Percentiles rank a stretch among this genome's conserved stretches.
Evolutionary conservation across 2,888 invertebrate species (phyloP).

Genomic region (Parascotia fuliginaria): DNA sequence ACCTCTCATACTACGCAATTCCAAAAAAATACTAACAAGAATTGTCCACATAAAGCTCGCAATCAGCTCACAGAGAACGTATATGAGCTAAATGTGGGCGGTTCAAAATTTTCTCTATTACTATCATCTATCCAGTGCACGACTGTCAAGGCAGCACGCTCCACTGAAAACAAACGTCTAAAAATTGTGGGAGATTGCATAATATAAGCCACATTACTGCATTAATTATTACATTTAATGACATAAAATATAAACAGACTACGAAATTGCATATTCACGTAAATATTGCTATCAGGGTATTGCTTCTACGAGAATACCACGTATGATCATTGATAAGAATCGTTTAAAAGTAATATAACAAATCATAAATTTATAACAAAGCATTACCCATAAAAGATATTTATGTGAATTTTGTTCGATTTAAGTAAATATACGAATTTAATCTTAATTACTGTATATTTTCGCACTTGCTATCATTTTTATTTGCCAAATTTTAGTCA

Average conservation of each 20-base stretch:
- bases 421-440: too few species aligned
- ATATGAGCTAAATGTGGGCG: neutral
- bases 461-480: too few species aligned
- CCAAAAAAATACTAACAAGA: slow-evolving; percentile 1
- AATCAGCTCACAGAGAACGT: neutral
- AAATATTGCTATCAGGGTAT: slow-evolving; percentile 12
- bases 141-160: slow-evolving; percentile 15
- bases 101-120: neutral
- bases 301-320: slow-evolving; percentile 15
- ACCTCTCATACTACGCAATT: slow-evolving; percentile 50
- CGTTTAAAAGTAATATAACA: slow-evolving; percentile 8
- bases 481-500: too few species aligned
- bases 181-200: slow-evolving; percentile 9
- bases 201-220: slow-evolving; percentile 27
- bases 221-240: slow-evolving; percentile 16
- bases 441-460: too few species aligned
- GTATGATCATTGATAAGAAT: neutral
- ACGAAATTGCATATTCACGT: neutral
- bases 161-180: slow-evolving; percentile 18
- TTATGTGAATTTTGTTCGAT: neutral
- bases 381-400: neutral
- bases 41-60: neutral
- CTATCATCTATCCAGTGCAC: slow-evolving; percentile 9
- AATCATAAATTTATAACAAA: slow-evolving; percentile 13
- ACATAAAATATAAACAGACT: slow-evolving; percentile 9